These are phyloP conservation scores for Cheirogaleus medius DNA, from an alignment of 2,113 vertebrate genomes.

Conservation along the genomic window DNA sequence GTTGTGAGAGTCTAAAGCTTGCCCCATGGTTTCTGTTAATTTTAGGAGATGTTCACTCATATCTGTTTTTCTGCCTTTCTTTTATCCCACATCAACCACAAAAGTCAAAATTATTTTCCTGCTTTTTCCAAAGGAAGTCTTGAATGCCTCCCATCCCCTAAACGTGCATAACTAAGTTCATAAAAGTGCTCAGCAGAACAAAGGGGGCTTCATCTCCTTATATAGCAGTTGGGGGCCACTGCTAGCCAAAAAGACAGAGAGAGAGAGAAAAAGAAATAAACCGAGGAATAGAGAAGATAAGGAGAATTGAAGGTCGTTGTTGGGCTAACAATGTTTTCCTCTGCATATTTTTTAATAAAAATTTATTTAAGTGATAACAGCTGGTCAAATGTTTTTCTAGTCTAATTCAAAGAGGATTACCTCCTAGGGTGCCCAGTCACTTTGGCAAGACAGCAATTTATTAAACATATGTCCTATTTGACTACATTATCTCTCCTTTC, in stretches of 20 bases:
- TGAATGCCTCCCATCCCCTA: neutral
- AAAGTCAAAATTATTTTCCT: slow-evolving; percentile 31
- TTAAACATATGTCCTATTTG: neutral
- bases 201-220: neutral
- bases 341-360: neutral
- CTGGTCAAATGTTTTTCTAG: slow-evolving; percentile 2
- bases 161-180: neutral
- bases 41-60: neutral
- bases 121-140: neutral
- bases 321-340: neutral
- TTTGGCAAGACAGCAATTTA: neutral
- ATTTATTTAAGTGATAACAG: neutral
- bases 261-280: no score
- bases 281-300: neutral
- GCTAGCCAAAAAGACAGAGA: neutral
- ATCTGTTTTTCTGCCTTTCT: neutral
- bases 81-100: neutral
- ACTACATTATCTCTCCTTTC: neutral
- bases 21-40: neutral
- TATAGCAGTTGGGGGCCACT: neutral
- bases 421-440: neutral
- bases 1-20: neutral
- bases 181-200: neutral
- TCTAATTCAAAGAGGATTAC: slow-evolving; percentile 10
- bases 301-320: neutral